These are phyloP conservation scores for Carlito syrichta DNA, from an alignment of 2,113 vertebrate species.

Conservation along the genomic window DNA sequence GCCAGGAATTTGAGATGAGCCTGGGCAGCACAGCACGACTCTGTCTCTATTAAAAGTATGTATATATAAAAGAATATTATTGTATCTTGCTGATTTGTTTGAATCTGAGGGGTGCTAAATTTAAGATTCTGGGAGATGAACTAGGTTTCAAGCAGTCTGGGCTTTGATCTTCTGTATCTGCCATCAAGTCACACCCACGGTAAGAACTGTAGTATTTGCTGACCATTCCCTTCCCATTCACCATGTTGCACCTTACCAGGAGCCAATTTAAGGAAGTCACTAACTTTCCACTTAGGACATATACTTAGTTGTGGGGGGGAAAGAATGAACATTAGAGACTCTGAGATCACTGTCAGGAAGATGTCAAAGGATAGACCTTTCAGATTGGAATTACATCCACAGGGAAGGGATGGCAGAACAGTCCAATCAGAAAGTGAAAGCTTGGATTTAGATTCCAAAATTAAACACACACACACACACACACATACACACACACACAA, in stretches of 20 bases:
- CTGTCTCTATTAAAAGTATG: too few species aligned
- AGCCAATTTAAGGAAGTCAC: neutral
- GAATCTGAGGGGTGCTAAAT: neutral
- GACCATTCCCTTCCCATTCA: too few species aligned
- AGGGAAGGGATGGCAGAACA: neutral
- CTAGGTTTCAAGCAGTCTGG: neutral
- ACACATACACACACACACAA: neutral
- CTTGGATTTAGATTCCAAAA: neutral
- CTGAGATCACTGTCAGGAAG: neutral
- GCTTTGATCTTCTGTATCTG: neutral
- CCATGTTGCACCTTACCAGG: neutral
- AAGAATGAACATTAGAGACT: neutral
- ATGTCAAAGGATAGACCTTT: neutral
- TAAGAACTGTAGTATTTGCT: neutral
- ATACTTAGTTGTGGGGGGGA: neutral
- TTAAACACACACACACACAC: too few species aligned
- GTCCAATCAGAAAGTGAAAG: slow-evolving; percentile 18
- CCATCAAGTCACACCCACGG: neutral
- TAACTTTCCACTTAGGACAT: neutral
- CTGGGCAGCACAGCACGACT: too few species aligned
- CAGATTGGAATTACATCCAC: neutral
- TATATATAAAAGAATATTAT: neutral
- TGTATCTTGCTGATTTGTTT: neutral
- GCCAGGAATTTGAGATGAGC: too few species aligned
- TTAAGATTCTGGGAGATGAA: neutral